These are phyloP conservation scores for Drosophila mimica DNA, from an alignment of 2,888 invertebrate species.

Conservation along the genomic window DNA sequence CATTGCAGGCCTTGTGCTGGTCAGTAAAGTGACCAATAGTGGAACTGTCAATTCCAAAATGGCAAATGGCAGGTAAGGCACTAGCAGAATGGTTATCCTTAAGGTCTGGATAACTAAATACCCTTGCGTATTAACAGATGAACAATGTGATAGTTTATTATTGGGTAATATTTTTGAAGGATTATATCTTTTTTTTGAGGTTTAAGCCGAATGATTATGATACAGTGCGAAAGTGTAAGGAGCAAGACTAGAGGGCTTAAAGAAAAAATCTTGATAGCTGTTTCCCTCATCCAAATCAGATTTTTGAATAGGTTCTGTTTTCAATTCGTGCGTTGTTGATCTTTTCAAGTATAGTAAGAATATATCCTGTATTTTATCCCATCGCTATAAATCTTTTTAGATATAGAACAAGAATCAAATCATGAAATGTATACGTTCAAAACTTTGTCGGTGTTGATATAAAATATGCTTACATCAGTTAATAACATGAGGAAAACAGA, in stretches of 20 bases:
- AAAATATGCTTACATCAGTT: background rate
- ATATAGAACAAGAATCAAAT: background rate
- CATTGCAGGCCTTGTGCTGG: slow-evolving; percentile 56
- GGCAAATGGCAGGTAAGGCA: slow-evolving; percentile 35
- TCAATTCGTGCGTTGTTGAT: too few species aligned
- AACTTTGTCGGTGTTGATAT: background rate
- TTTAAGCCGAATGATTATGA: background rate
- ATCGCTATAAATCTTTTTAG: background rate
- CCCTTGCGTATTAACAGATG: background rate
- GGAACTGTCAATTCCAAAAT: slow-evolving; percentile 42
- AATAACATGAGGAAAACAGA: background rate
- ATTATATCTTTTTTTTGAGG: background rate
- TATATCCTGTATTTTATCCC: background rate
- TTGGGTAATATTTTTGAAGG: background rate
- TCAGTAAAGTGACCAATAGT: slow-evolving; percentile 63
- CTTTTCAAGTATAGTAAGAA: too few species aligned
- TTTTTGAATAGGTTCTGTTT: background rate
- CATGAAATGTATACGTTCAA: background rate
- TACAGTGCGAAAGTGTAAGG: background rate
- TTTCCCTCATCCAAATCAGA: background rate
- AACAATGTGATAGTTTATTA: background rate
- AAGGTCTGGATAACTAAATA: background rate
- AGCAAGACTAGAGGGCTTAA: background rate
- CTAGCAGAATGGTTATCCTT: background rate
- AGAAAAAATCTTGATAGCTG: background rate